Conservation (phyloP, 2,797 vertebrate genomes). For the Phaenicophaeus curvirostris region DNA sequence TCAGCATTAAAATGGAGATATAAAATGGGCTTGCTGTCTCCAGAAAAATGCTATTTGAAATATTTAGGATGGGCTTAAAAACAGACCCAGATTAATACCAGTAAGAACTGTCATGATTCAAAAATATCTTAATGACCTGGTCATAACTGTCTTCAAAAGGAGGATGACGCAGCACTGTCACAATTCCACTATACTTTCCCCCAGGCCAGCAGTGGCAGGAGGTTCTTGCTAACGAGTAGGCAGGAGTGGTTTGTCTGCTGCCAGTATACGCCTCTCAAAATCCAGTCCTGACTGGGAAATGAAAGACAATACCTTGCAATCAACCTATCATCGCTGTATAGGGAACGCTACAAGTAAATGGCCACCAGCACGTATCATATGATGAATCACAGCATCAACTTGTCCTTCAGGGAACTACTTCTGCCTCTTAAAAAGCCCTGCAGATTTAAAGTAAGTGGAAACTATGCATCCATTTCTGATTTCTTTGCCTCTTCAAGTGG, state of each 20-base stretch:
- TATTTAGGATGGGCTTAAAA: neutral
- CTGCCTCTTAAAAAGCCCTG: constrained; percentile 23
- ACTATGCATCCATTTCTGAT: constrained; percentile 33
- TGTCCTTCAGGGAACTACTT: constrained; percentile 24
- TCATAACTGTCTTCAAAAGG: neutral
- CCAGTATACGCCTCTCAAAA: neutral
- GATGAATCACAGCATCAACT: constrained; percentile 33
- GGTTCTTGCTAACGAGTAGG: neutral
- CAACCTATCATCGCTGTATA: neutral
- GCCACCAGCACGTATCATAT: constrained; percentile 48
- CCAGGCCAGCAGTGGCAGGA: neutral
- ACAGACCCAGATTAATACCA: neutral
- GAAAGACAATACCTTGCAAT: neutral
- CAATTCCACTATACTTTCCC: fast-evolving
- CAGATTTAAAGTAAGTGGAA: constrained; percentile 39
- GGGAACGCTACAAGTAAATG: neutral
- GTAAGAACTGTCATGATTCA: neutral
- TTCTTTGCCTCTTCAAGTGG: constrained; percentile 47
- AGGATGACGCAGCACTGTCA: neutral
- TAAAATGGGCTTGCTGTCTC: constrained; percentile 27
- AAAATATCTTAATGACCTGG: neutral
- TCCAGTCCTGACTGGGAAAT: neutral
- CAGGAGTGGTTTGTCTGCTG: neutral
- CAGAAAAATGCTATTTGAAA: constrained; percentile 3
- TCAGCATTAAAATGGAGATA: constrained; percentile 25